Conservation (phyloP, 2,797 vertebrate species). For the Pelobates cultripes region DNA sequence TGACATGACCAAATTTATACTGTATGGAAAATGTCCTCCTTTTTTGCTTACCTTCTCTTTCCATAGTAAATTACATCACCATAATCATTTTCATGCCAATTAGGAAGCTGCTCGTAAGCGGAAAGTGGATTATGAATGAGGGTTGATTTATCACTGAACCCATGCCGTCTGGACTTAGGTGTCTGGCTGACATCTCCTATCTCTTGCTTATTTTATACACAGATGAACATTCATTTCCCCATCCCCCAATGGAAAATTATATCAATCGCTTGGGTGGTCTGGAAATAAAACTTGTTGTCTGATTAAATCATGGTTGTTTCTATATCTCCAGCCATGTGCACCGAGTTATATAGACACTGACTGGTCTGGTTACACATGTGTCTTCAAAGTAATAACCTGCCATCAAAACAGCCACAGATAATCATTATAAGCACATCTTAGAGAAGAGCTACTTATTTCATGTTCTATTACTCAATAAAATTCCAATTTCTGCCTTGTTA, state of each 20-base stretch:
- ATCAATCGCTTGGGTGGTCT: constrained; percentile 38
- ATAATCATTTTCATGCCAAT: constrained; percentile 1
- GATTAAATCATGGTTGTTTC: constrained; percentile 33
- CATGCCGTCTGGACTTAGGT: background rate
- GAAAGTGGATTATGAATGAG: constrained; percentile 19
- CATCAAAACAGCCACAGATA: background rate
- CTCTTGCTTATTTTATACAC: background rate
- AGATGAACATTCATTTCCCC: constrained; percentile 20
- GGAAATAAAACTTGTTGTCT: constrained; percentile 38
- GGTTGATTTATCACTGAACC: background rate
- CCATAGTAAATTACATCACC: background rate
- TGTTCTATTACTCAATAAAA: too few species aligned
- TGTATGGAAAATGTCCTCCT: background rate
- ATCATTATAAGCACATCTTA: background rate
- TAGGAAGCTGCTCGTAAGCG: background rate
- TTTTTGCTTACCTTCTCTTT: background rate
- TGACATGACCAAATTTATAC: background rate
- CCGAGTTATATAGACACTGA: constrained; percentile 1
- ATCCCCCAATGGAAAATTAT: constrained; percentile 10
- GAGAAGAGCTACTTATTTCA: too few species aligned
- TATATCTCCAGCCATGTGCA: constrained; percentile 17
- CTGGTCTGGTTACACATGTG: background rate
- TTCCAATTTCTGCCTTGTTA: too few species aligned
- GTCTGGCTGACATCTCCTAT: background rate
- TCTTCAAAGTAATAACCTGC: background rate